phyloP scores from a whole-genome alignment of 2,888 invertebrate genomes.

The Acrobasis suavella region DNA sequence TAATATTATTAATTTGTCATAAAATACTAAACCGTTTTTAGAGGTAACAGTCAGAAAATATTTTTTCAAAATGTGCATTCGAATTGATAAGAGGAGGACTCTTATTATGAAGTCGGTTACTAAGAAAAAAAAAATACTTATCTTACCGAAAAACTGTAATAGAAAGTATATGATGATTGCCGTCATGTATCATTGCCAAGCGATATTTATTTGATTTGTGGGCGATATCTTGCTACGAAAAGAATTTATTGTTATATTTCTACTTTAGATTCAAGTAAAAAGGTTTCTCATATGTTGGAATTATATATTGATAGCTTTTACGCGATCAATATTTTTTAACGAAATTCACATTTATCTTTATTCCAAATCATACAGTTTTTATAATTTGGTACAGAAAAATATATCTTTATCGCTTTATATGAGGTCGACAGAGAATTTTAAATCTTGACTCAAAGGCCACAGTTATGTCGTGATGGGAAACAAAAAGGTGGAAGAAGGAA shows the following conservation, averaged over 20 bases:
- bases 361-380: background rate
- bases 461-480: no score
- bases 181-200: background rate
- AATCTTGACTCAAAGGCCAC: no score
- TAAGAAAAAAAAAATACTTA: no score
- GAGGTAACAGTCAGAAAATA: background rate
- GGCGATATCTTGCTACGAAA: background rate
- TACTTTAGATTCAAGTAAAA: background rate
- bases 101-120: no score
- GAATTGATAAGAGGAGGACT: no score
- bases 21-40: background rate
- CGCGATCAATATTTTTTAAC: background rate
- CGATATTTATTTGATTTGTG: constrained; percentile 4
- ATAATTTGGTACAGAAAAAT: background rate
- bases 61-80: background rate
- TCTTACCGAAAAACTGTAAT: background rate
- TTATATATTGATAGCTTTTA: background rate
- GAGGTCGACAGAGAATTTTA: no score
- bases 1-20: background rate
- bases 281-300: constrained; percentile 1
- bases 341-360: background rate
- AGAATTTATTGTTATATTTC: constrained; percentile 7
- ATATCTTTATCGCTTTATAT: no score
- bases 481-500: no score
- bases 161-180: constrained; percentile 6